These are phyloP conservation scores for Platycercus adscitus DNA, from an alignment of 2,113 vertebrate genomes.

Conservation along the genomic window DNA sequence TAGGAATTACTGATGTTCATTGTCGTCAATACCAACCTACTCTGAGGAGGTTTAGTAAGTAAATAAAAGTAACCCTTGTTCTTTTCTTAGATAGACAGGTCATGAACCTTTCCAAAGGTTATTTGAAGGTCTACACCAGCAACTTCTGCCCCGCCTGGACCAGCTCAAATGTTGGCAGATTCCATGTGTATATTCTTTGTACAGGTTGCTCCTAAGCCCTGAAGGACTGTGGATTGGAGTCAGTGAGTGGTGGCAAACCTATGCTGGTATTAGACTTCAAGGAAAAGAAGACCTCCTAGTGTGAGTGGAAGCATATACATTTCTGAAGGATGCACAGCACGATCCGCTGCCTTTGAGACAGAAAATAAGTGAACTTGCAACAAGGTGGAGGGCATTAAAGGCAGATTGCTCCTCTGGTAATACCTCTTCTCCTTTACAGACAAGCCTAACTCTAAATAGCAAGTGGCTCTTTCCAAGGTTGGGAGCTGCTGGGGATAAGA, in stretches of 20 bases:
- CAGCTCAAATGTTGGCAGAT: not conserved
- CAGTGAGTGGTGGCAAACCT: not conserved
- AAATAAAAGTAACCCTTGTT: not conserved
- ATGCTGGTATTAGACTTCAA: not conserved
- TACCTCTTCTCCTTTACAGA: not conserved
- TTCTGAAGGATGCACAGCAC: not conserved
- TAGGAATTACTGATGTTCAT: not conserved
- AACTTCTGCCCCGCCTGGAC: not conserved
- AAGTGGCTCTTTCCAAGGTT: not conserved
- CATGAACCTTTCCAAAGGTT: not conserved
- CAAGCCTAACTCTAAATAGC: not conserved
- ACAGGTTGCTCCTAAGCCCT: not conserved
- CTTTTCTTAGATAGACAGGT: not conserved
- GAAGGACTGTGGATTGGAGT: not conserved
- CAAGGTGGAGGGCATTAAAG: not conserved
- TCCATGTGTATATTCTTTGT: not conserved
- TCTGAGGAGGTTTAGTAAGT: not conserved
- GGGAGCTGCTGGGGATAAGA: not conserved
- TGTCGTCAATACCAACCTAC: rapidly evolving
- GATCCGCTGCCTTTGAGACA: not conserved
- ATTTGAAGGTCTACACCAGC: not conserved
- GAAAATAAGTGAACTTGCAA: not conserved
- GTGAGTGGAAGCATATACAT: not conserved
- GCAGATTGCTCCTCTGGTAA: not conserved
- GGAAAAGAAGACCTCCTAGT: not conserved